These are phyloP conservation scores for Eristalis pertinax DNA, from an alignment of 2,888 invertebrate genomes.

Conservation along the genomic window DNA sequence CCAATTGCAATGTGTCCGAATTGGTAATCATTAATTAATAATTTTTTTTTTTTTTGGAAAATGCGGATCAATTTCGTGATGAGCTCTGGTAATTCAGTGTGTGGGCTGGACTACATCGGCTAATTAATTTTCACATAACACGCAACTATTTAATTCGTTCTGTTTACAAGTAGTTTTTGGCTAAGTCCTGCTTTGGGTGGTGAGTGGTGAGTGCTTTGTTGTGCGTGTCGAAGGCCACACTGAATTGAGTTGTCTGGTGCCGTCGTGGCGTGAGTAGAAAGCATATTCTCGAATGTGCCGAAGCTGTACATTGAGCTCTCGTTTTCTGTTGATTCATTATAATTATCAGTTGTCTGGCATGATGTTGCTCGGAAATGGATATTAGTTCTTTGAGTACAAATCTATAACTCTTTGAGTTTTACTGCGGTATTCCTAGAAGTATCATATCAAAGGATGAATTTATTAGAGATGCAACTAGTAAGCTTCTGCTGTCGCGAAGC, in stretches of 20 bases:
- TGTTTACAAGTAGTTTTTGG: neutral
- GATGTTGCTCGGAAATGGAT: too few species aligned
- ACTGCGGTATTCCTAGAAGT: too few species aligned
- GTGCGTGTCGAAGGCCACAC: neutral
- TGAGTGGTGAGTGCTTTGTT: neutral
- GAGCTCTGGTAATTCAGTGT: neutral
- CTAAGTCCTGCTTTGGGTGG: neutral
- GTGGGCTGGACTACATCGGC: neutral
- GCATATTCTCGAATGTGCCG: neutral
- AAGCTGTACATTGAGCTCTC: neutral
- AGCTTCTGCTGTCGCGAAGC: too few species aligned
- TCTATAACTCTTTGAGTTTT: too few species aligned
- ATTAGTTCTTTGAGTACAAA: too few species aligned
- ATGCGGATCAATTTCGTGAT: neutral
- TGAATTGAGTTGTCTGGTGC: neutral
- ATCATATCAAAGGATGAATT: too few species aligned
- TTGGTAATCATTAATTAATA: neutral
- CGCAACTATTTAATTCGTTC: neutral
- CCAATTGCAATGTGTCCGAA: neutral
- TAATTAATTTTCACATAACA: neutral
- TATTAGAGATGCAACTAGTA: too few species aligned
- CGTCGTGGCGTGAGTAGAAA: neutral
- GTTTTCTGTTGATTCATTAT: too few species aligned
- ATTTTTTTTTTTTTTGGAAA: neutral
- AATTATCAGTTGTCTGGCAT: too few species aligned